Evolutionary conservation across 2,888 invertebrate genomes (phyloP).

Genomic region (Mythimna pallens): DNA sequence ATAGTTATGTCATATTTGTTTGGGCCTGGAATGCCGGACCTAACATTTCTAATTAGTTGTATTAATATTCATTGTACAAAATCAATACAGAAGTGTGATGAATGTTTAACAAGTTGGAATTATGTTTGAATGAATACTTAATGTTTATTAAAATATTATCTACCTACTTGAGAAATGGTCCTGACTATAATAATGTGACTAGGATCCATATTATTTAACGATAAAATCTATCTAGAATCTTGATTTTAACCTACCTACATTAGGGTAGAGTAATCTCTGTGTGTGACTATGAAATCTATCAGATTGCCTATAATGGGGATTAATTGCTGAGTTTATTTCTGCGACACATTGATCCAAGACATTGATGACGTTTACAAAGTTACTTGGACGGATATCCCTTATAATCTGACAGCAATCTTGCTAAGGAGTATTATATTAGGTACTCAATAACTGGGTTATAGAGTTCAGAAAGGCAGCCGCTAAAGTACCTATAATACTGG

Average conservation of each 20-base stretch:
- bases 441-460: no score
- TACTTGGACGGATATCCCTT: no score
- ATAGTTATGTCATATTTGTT: constrained; percentile 20
- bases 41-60: constrained; percentile 52
- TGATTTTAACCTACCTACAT: not conserved
- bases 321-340: no score
- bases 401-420: no score
- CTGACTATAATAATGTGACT: not conserved
- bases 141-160: not conserved
- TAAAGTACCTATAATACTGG: no score
- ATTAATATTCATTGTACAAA: constrained; percentile 44
- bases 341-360: no score
- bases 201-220: not conserved
- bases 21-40: constrained; percentile 45
- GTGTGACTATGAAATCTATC: not conserved
- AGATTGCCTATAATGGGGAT: not conserved
- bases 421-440: no score
- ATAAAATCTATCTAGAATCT: not conserved
- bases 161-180: not conserved
- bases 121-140: not conserved
- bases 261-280: not conserved
- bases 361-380: no score
- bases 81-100: constrained; percentile 50
- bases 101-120: constrained; percentile 34
- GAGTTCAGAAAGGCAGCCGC: no score